phyloP scores from a whole-genome alignment of 2,888 invertebrate species.

The Acleris literana region DNA sequence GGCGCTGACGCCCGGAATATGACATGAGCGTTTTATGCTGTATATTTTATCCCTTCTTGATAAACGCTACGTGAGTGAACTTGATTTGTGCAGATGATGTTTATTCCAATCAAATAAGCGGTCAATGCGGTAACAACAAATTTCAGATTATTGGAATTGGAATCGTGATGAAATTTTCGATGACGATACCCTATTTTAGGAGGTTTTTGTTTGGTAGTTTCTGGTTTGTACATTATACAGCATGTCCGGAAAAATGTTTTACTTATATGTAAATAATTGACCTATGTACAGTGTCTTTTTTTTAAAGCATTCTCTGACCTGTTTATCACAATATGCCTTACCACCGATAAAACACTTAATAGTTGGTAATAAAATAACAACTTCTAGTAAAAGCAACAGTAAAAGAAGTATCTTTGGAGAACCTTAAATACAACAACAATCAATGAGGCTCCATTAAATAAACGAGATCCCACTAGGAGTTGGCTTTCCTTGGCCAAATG shows the following conservation, averaged over 20 bases:
- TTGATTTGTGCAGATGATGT: constrained; percentile 38
- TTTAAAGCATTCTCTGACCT: too few species aligned
- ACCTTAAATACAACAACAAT: constrained; percentile 40
- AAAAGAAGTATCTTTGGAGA: constrained; percentile 47
- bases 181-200: constrained; percentile 6
- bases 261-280: too few species aligned
- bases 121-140: constrained; percentile 18
- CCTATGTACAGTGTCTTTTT: too few species aligned
- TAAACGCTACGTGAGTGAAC: constrained; percentile 39
- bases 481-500: constrained; percentile 61
- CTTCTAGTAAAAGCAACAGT: background rate
- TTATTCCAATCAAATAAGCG: constrained; percentile 36
- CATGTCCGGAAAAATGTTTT: too few species aligned
- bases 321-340: too few species aligned
- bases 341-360: too few species aligned
- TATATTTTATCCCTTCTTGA: constrained; percentile 43
- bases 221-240: background rate
- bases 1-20: constrained; percentile 39
- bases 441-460: constrained; percentile 60
- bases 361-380: background rate
- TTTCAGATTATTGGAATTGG: constrained; percentile 13
- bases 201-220: background rate
- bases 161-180: constrained; percentile 7
- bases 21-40: constrained; percentile 41
- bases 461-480: constrained; percentile 60